A percentile compares a stretch with the other conserved stretches of the same genome.
These are phyloP conservation scores for Drosophila mojavensis DNA, from an alignment of 1,140 invertebrate genomes.

Conservation along the genomic window DNA sequence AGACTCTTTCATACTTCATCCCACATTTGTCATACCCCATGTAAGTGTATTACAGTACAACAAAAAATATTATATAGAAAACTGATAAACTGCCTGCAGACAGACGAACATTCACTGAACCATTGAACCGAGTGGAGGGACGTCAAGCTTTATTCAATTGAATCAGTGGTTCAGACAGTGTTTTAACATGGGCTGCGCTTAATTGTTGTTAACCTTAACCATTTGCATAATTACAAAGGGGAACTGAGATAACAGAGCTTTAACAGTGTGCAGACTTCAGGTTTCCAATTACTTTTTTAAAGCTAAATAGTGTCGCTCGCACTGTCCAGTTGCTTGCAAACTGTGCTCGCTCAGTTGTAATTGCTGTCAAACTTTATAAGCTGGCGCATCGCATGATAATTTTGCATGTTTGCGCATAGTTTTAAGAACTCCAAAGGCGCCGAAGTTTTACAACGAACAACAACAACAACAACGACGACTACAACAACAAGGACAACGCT, in stretches of 20 bases:
- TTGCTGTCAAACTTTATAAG: constrained; percentile 43
- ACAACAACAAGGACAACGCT: constrained; percentile 26
- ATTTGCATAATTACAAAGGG: constrained; percentile 47
- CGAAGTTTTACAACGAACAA: constrained; percentile 15
- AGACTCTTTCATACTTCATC: too few species aligned
- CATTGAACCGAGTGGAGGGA: background rate
- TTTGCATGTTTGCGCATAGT: constrained; percentile 67
- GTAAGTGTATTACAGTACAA: background rate
- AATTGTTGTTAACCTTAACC: constrained; percentile 27
- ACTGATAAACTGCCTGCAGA: background rate
- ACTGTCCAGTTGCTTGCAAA: constrained; percentile 16
- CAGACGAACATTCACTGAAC: background rate
- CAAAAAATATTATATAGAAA: background rate
- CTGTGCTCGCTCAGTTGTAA: constrained; percentile 18
- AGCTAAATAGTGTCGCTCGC: background rate
- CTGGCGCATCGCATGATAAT: constrained; percentile 47
- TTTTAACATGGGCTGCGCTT: constrained; percentile 41
- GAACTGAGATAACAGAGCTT: constrained; percentile 2
- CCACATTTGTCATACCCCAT: too few species aligned
- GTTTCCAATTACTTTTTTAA: background rate
- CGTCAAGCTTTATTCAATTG: constrained; percentile 57
- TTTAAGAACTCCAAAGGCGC: constrained; percentile 40
- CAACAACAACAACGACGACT: constrained; percentile 22
- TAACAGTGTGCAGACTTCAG: background rate
- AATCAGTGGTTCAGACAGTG: constrained; percentile 59